Percentiles rank a stretch among this genome's conserved stretches.
These are phyloP conservation scores for Drosophila novamexicana DNA, from an alignment of 1,140 invertebrate species.

Conservation along the genomic window DNA sequence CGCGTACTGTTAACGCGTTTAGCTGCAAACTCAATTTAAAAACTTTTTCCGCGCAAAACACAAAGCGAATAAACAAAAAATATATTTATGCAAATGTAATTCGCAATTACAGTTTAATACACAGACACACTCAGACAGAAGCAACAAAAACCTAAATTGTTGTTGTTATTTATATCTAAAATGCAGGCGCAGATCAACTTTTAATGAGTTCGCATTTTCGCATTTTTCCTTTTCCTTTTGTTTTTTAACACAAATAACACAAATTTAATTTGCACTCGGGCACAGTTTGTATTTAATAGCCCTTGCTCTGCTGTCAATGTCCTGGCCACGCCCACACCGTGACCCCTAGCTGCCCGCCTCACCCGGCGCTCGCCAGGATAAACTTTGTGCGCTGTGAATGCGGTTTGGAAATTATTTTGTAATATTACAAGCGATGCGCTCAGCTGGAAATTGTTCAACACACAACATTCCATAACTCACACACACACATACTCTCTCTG, in stretches of 20 bases:
- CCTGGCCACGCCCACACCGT: slow-evolving; percentile 21
- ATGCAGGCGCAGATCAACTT: slow-evolving; percentile 63
- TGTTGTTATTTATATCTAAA: slow-evolving; percentile 53
- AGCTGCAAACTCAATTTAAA: slow-evolving; percentile 12
- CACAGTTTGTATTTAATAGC: slow-evolving; percentile 51
- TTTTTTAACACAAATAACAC: slow-evolving; percentile 44
- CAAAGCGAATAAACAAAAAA: slow-evolving; percentile 13
- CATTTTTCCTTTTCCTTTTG: not conserved
- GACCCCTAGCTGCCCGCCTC: not conserved
- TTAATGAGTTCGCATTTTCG: slow-evolving; percentile 61
- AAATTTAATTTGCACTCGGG: slow-evolving; percentile 69
- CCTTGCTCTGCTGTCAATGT: slow-evolving; percentile 46
- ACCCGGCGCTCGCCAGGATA: not conserved
- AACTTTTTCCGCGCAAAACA: slow-evolving; percentile 17
- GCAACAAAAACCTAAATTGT: slow-evolving; percentile 47
- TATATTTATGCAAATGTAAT: slow-evolving; percentile 49
- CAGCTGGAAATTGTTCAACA: slow-evolving; percentile 74
- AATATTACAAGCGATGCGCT: slow-evolving; percentile 74
- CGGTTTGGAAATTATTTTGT: slow-evolving; percentile 78
- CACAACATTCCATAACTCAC: slow-evolving; percentile 66
- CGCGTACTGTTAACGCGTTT: slow-evolving; percentile 12
- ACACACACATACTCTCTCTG: not conserved
- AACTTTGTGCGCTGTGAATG: slow-evolving; percentile 53
- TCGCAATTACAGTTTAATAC: slow-evolving; percentile 39
- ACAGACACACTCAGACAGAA: not conserved